phyloP scores from a whole-genome alignment of 2,797 vertebrate species.

The Selene dorsalis region DNA sequence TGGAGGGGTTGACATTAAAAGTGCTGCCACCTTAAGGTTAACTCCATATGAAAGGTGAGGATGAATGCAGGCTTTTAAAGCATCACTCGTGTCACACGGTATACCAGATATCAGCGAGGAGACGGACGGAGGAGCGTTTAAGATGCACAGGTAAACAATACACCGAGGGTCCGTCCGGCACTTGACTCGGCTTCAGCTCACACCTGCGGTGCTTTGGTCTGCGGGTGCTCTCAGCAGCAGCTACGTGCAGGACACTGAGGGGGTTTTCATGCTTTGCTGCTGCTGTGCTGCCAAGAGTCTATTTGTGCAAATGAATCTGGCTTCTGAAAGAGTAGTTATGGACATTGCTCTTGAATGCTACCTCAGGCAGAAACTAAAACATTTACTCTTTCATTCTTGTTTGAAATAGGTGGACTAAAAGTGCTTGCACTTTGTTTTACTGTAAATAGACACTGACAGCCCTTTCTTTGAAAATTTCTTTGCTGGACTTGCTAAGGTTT shows the following conservation, averaged over 20 bases:
- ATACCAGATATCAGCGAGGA: conserved; percentile 66
- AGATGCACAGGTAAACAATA: conserved; percentile 67
- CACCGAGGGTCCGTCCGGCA: conserved; percentile 32
- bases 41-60: conserved; percentile 74
- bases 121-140: conserved; percentile 38
- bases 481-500: conserved; percentile 69
- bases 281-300: conserved; percentile 13
- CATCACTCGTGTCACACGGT: conserved; percentile 66
- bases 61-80: conserved; percentile 70
- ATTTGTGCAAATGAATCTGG: conserved; percentile 65
- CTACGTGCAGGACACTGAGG: background rate
- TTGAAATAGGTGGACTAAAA: conserved; percentile 55
- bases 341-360: conserved; percentile 52
- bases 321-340: conserved; percentile 60
- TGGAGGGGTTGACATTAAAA: conserved; percentile 84
- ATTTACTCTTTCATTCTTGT: conserved; percentile 53
- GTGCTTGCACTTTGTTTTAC: conserved; percentile 52
- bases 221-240: conserved; percentile 27
- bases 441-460: conserved; percentile 66
- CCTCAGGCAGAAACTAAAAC: conserved; percentile 53
- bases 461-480: conserved; percentile 65
- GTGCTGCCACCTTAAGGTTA: conserved; percentile 83
- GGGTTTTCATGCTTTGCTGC: background rate
- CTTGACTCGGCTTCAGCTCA: conserved; percentile 49
- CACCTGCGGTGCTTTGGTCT: conserved; percentile 43